Evolutionary conservation across 1,140 invertebrate genomes (phyloP), one percentile per base, ranked within the genome.

Genomic region (Platorchestia sp.): DNA sequence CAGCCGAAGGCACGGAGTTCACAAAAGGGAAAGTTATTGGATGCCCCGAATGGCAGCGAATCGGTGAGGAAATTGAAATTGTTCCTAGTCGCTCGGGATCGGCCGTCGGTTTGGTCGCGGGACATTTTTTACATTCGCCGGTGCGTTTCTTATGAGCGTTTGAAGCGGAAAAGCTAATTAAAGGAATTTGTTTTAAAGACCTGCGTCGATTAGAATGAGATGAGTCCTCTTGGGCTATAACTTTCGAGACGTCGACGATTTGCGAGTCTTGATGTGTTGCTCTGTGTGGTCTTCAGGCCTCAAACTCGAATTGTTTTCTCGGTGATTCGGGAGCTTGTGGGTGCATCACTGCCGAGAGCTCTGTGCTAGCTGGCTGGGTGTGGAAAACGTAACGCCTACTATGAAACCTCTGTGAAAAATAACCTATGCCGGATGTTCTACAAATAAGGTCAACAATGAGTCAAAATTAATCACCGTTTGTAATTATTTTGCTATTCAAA

Each of bases 11-110:
- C 87, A 43, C 36, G 36, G 91, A 93, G 45, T 44, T n/a, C 91
- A 93, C 91, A 93, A 93, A 90, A 93, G 91, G 91, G 45, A 93
- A 93, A 93, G 91, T 93, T 93, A 93, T 93, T 93, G 91, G 91
- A 93, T 93, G 43, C 91, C 40, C 47, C 91, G 91, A 45, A 93
- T 93, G 91, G 91, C 91, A 47, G 91, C 91, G 91, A 93, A 93
- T 93, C 91, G 91, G 91, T 44, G 43, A 47, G 91, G 91, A 93
- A 93, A 93, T 93, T 93, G 91, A 93, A 93, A 44, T n/a, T 93
- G 45, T 47, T 93, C 91, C 14, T 0, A 42, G 91, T 93, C 87
- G 44, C 91, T 93, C 27, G 16, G 91, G 91, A 45, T 93, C 40
- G 91, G 43, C 87, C 22, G 43, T 42, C 3, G 41, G 41, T 89